Conservation (phyloP, 2,113 vertebrate species). For the Mastomys coucha region DNA sequence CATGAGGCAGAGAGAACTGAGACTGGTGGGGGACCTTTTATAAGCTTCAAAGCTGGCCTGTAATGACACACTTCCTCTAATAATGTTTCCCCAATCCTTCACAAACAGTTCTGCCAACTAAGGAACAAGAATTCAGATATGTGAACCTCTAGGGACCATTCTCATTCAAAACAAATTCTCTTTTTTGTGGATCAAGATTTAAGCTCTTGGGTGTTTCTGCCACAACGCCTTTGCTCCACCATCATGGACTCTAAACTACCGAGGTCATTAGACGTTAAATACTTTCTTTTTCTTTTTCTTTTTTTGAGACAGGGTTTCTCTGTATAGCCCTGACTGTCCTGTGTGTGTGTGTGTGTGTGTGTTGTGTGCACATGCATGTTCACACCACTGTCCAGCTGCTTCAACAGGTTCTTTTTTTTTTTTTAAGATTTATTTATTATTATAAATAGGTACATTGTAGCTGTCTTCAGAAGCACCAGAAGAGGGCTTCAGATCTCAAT, state of each 20-base stretch:
- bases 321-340: no score
- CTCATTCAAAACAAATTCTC: neutral
- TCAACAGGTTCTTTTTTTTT: neutral
- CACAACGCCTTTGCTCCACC: neutral
- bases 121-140: neutral
- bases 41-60: neutral
- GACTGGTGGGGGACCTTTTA: neutral
- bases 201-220: neutral
- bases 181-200: neutral
- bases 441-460: no score
- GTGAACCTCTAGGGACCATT: neutral
- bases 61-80: neutral
- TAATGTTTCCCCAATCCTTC: neutral
- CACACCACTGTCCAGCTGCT: neutral
- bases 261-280: neutral
- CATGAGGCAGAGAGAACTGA: neutral
- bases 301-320: no score
- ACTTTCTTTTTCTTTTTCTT: no score
- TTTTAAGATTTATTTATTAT: no score
- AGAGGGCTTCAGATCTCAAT: no score
- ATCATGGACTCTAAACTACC: neutral
- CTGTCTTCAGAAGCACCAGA: no score
- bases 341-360: neutral
- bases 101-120: no score
- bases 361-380: neutral